phyloP scores from a whole-genome alignment of 2,113 vertebrate genomes.

The Rutilus rutilus region DNA sequence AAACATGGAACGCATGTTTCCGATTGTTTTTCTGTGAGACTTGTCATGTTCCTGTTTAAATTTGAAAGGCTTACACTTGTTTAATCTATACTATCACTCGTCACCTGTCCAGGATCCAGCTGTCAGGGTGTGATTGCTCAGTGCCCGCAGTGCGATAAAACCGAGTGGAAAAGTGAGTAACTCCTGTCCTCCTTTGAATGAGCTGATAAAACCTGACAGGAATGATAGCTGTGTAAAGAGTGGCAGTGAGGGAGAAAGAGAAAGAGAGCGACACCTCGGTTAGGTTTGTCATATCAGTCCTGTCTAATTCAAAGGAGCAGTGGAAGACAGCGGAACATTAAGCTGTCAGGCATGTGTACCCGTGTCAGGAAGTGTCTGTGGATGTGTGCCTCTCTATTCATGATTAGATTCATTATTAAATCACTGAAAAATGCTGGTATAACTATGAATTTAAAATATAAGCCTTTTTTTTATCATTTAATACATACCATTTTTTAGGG shows the following conservation, averaged over 20 bases:
- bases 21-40: neutral
- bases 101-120: neutral
- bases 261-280: constrained; percentile 26
- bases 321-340: constrained; percentile 69
- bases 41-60: neutral
- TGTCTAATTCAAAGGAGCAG: constrained; percentile 58
- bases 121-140: constrained; percentile 21
- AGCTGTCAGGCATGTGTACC: constrained; percentile 63
- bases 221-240: constrained; percentile 12
- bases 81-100: constrained; percentile 1
- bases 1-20: neutral
- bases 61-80: constrained; percentile 3
- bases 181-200: neutral
- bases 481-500: neutral
- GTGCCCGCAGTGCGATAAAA: neutral
- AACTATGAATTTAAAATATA: no score
- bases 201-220: constrained; percentile 23
- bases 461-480: neutral
- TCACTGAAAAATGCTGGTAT: neutral
- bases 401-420: neutral
- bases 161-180: neutral
- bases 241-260: constrained; percentile 16
- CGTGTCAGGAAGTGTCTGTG: constrained; percentile 13
- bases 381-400: neutral
- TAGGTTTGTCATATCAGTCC: constrained; percentile 61